Evolutionary conservation across 1,140 invertebrate genomes (phyloP).

Genomic region (Potamilus streckersoni): DNA sequence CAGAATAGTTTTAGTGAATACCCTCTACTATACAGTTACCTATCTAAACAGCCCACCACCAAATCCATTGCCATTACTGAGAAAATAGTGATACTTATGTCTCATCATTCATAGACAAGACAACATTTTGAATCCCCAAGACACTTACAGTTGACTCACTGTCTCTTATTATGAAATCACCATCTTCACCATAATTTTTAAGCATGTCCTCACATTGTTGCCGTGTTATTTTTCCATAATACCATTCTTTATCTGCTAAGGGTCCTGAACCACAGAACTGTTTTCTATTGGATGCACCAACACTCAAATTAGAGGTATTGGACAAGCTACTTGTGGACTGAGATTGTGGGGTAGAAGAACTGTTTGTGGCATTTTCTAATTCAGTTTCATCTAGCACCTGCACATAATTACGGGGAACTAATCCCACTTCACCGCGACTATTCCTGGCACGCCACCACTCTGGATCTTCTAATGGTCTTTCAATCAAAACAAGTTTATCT

Average conservation of each 20-base stretch:
- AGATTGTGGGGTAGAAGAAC: constrained; percentile 62
- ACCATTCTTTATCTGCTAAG: constrained; percentile 78
- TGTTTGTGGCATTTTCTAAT: constrained; percentile 48
- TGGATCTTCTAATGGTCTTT: constrained; percentile 94
- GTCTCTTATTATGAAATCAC: constrained; percentile 98
- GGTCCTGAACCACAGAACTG: constrained; percentile 62
- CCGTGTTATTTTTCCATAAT: constrained; percentile 94
- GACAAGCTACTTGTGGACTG: constrained; percentile 65
- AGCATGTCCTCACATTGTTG: constrained; percentile 95
- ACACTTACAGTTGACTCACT: constrained; percentile 97
- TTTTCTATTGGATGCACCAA: constrained; percentile 48
- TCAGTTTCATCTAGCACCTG: constrained; percentile 69
- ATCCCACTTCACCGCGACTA: constrained; percentile 85
- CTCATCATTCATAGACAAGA: no score
- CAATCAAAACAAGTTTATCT: constrained; percentile 89
- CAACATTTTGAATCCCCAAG: no score
- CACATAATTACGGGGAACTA: constrained; percentile 97
- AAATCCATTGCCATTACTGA: no score
- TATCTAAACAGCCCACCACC: no score
- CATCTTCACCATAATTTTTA: constrained; percentile 93
- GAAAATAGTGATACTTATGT: no score
- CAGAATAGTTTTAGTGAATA: no score
- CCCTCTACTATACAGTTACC: no score
- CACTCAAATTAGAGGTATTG: constrained; percentile 52
- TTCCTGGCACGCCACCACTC: constrained; percentile 99